These are phyloP conservation scores for Eubasilissa regina DNA, from an alignment of 1,140 invertebrate genomes.

Conservation along the genomic window DNA sequence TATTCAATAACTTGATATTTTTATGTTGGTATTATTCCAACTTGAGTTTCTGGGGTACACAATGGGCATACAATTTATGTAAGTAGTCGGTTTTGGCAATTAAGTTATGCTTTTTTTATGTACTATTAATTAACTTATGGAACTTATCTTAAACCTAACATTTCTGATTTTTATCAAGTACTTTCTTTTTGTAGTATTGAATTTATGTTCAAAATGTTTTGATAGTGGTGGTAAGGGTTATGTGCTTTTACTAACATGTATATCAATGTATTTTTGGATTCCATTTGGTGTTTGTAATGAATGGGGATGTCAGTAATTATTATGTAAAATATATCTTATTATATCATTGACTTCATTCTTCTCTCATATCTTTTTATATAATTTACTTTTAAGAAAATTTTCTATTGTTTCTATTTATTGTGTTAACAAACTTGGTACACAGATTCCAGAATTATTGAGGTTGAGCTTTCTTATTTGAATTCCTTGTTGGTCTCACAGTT, in stretches of 20 bases:
- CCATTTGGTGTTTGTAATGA: conserved; percentile 42
- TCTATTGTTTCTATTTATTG: no score
- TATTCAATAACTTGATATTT: no score
- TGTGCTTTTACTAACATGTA: conserved; percentile 41
- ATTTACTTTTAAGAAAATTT: no score
- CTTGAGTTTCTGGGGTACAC: neutral
- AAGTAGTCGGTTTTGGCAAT: neutral
- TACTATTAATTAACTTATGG: no score
- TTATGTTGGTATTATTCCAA: no score
- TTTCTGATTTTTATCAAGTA: conserved; percentile 2
- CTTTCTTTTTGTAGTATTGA: conserved; percentile 9
- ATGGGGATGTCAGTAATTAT: conserved; percentile 43
- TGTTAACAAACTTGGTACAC: no score
- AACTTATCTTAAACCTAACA: conserved; percentile 5
- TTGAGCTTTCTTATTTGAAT: no score
- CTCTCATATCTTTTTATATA: neutral
- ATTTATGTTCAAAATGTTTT: conserved; percentile 26
- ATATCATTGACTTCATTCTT: conserved; percentile 42
- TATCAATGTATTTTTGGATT: conserved; percentile 43
- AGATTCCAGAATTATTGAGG: no score
- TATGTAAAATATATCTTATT: conserved; percentile 44
- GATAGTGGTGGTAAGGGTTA: conserved; percentile 36
- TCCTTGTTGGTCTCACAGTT: no score
- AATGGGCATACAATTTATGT: neutral
- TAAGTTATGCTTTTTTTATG: no score